Base-by-base conservation (phyloP, 2,113 vertebrate genomes). In the Halcyon senegalensis region DNA sequence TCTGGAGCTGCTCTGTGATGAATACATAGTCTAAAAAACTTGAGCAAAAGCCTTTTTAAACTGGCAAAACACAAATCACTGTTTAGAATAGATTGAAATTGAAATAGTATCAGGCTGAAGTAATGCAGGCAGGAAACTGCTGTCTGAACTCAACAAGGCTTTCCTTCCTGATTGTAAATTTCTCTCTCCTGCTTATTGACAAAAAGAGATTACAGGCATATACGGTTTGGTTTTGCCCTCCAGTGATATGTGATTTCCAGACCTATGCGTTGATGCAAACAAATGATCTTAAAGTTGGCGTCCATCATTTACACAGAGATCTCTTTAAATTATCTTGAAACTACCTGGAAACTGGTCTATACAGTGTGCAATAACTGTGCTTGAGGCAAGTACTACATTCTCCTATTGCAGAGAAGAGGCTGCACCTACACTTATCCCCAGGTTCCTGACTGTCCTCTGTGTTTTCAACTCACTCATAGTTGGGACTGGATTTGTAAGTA, bases 101-200 rank as follows among this genome's bases (percentile, higher is more conserved):
- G 97, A 96, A 97, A 96, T 93, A 94, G 93, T 85, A 96, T 96
- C 96, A 97, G 97, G 93, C 95, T 97, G 92, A 97, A 97, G 95
- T 95, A 94, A 95, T 92, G 87, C 80, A 95, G 95, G 96, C 97
- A 98, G 97, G 98, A 98, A 98, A 96, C 94, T 94, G 73, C 25
- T 97, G 94, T 97, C 97, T 97, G 97, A 97, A 96, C 81, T 94
- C 92, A 94, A 97, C 96, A 95, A 97, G 96, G 73, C 95, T 98
- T 97, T 98, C 96, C 97, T 98, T 98, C 97, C 97, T 98, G 97
- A 97, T 97, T 97, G 93, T 97, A 98, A 98, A 97, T 97, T 94
- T 97, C 96, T 97, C 93, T 95, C 96, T 96, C 93, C 93, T 91
- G 70, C 95, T 94, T 96, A 97, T 96, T 98, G 98, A 98, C 97